phyloP scores from a whole-genome alignment of 2,113 vertebrate species.

The Coptodon bakossiorum region DNA sequence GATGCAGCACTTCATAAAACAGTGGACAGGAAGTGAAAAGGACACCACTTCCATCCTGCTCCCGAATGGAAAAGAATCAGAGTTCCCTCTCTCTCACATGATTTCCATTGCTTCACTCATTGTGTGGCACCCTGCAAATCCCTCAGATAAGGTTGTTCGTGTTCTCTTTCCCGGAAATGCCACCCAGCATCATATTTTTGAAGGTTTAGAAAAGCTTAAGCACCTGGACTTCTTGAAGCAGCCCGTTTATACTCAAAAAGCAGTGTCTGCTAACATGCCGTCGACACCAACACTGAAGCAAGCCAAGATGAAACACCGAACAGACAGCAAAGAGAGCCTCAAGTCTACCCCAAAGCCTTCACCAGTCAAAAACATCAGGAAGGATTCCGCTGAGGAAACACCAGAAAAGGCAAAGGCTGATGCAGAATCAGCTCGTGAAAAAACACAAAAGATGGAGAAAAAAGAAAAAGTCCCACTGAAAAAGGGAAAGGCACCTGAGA shows the following conservation, averaged over 20 bases:
- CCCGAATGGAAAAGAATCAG: conserved; percentile 85
- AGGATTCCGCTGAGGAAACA: conserved; percentile 86
- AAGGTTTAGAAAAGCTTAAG: conserved; percentile 94
- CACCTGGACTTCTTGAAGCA: conserved; percentile 93
- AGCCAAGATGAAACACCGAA: conserved; percentile 84
- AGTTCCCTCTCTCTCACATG: conserved; percentile 85
- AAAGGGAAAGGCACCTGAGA: conserved; percentile 78
- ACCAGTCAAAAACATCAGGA: conserved; percentile 75
- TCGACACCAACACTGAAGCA: conserved; percentile 80
- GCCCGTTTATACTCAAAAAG: conserved; percentile 85
- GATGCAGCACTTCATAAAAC: conserved; percentile 92
- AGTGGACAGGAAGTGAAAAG: conserved; percentile 88
- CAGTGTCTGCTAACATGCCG: conserved; percentile 71
- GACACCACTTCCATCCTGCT: conserved; percentile 84
- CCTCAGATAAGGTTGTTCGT: conserved; percentile 89
- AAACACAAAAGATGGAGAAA: conserved; percentile 80
- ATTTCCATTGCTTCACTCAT: conserved; percentile 92
- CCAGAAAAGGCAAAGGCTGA: conserved; percentile 74
- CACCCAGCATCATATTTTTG: conserved; percentile 87
- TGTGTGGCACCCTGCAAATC: conserved; percentile 96
- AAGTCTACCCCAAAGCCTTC: conserved; percentile 82
- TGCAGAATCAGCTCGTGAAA: conserved; percentile 70
- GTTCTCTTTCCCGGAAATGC: conserved; percentile 95
- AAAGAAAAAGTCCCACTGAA: conserved; percentile 83
- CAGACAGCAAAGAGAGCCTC: conserved; percentile 90